Evolutionary conservation across 2,888 invertebrate genomes (phyloP).

Genomic region (Operophtera brumata): DNA sequence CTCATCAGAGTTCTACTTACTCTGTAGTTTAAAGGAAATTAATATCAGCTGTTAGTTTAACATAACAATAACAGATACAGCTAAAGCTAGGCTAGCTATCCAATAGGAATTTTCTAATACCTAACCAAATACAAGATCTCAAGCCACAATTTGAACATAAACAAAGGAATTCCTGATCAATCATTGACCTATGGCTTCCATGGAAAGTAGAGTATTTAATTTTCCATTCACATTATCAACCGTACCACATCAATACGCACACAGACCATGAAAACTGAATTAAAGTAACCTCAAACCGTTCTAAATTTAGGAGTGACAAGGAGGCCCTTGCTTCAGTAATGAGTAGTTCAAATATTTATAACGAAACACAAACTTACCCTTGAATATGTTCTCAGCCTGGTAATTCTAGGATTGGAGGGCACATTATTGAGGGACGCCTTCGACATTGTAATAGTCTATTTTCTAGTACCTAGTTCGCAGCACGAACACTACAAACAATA

Average conservation of each 20-base stretch:
- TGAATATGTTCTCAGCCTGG: constrained; percentile 71
- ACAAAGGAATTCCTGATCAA: too few relatives aligned
- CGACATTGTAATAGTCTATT: constrained; percentile 57
- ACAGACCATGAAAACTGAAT: constrained; percentile 20
- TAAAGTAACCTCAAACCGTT: constrained; percentile 48
- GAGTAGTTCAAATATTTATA: constrained; percentile 13
- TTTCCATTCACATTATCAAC: too few relatives aligned
- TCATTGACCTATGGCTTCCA: too few relatives aligned
- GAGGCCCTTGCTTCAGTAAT: constrained; percentile 26
- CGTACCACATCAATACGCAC: neutral
- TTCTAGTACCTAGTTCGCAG: constrained; percentile 34
- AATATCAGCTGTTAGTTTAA: too few relatives aligned
- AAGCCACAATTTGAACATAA: too few relatives aligned
- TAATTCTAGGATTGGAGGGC: constrained; percentile 74
- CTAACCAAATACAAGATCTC: too few relatives aligned
- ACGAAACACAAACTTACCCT: constrained; percentile 60
- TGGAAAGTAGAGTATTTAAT: too few relatives aligned
- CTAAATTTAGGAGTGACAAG: constrained; percentile 39
- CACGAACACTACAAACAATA: constrained; percentile 49
- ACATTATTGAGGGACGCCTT: constrained; percentile 75
- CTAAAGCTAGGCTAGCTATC: too few relatives aligned
- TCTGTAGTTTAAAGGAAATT: too few relatives aligned
- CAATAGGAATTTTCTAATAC: too few relatives aligned
- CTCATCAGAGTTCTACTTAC: too few relatives aligned
- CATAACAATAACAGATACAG: too few relatives aligned